phyloP scores from a whole-genome alignment of 2,888 invertebrate species.

The Bursaphelenchus okinawaensis region DNA sequence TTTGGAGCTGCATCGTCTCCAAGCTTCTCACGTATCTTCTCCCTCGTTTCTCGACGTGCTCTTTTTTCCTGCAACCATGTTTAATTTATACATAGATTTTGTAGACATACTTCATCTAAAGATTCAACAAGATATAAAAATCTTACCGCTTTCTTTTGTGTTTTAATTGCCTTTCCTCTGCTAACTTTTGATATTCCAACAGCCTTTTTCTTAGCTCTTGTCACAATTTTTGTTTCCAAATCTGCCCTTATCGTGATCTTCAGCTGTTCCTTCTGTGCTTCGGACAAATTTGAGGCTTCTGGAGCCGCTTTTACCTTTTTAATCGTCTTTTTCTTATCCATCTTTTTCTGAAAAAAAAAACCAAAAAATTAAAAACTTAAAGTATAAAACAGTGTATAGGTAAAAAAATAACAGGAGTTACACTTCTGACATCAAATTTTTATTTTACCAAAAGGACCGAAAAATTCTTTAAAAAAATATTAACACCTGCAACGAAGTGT shows the following conservation, averaged over 20 bases:
- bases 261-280: neutral
- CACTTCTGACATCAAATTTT: too few relatives aligned
- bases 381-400: too few relatives aligned
- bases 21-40: constrained; percentile 42
- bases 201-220: constrained; percentile 13
- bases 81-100: neutral
- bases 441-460: too few relatives aligned
- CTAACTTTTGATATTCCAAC: constrained; percentile 19
- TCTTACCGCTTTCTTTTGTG: constrained; percentile 28
- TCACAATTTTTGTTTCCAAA: neutral
- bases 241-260: neutral
- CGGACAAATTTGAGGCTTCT: neutral
- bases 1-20: constrained; percentile 63
- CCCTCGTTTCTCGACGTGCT: constrained; percentile 43
- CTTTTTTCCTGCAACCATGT: constrained; percentile 40
- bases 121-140: neutral
- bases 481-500: too few relatives aligned
- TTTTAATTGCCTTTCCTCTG: constrained; percentile 20
- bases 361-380: neutral
- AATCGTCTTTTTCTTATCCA: neutral
- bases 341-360: neutral
- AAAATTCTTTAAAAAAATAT: too few relatives aligned
- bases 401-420: too few relatives aligned
- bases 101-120: neutral
- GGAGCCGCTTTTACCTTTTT: neutral